Base-by-base conservation (phyloP, 2,113 vertebrate species). In the Ctenomys sociabilis region DNA sequence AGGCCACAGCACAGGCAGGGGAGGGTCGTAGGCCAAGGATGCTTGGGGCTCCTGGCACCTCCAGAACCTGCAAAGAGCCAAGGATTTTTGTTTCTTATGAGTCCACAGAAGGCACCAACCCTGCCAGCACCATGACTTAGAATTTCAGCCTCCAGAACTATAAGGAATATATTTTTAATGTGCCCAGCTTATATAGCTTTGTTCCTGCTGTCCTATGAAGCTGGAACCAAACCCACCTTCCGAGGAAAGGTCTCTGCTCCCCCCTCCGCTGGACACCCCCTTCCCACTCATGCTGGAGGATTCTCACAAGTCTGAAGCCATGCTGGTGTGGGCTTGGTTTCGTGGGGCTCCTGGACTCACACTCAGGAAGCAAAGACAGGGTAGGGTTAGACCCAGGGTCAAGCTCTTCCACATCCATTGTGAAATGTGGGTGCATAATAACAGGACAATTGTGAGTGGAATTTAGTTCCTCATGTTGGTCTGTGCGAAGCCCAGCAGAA, bases 11-110 rank as follows among this genome's bases (percentile, higher is more conserved):
- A 13, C 24, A n/a, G 8, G 21, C 16, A 26, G 17, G 7, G 0
- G 1, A 1, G 3, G 32, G 9, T 6, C 35, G 5, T 1, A 37
- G 12, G 3, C 40, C 0, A 1, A 59, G 12, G 14, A 8, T 0
- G 0, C 3, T 3, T 8, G 14, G 12, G 35, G 37, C 35, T 70
- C 35, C 1, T 32, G 45, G 5, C 19, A 3, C 14, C 43, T 19
- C 9, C 9, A 40, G 63, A 81, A 10, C 1, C 52, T 49, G 14
- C 40, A 30, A 84, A 92, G 54, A 45, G 24, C 26, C 1, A 24
- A 63, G 37, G 16, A 8, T 14, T 17, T 22, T 19, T 10, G 35
- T 57, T 40, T 77, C 43, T 43, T 66, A 35, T 32, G 43, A 72
- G 14, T 3, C 28, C 9, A 28, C 21, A 13, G 12, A 59, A 66